A percentile compares a stretch with the other conserved stretches of the same genome.
These are phyloP conservation scores for Callorhinus ursinus DNA, from an alignment of 2,113 vertebrate genomes.

Conservation along the genomic window DNA sequence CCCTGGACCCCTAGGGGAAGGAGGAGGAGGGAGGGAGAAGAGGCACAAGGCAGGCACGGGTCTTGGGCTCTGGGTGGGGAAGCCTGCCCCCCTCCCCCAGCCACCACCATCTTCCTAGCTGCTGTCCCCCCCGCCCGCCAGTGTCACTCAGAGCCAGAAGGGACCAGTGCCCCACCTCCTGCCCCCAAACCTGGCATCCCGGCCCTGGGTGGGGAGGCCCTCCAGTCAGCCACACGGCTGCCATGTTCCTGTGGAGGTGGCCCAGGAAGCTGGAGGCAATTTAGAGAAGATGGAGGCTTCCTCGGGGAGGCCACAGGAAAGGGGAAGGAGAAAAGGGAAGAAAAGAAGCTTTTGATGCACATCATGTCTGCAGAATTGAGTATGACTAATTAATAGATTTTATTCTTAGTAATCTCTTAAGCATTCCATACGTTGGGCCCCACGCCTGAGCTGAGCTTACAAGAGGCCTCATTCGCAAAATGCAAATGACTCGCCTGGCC, in stretches of 20 bases:
- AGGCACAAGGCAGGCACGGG: slow-evolving; percentile 85
- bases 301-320: background rate
- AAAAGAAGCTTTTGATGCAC: slow-evolving; percentile 74
- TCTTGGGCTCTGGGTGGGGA: slow-evolving; percentile 86
- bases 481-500: slow-evolving; percentile 72
- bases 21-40: background rate
- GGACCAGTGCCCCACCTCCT: background rate
- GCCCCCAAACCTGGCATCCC: background rate
- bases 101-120: background rate
- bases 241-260: background rate
- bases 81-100: slow-evolving; percentile 40
- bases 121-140: background rate
- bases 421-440: slow-evolving; percentile 81
- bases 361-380: slow-evolving; percentile 77
- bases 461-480: slow-evolving; percentile 76
- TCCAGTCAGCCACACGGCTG: accelerated
- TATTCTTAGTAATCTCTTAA: slow-evolving; percentile 84
- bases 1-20: background rate
- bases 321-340: slow-evolving; percentile 55
- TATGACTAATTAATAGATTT: slow-evolving; percentile 84
- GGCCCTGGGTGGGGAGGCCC: background rate
- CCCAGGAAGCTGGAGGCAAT: background rate
- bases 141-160: background rate
- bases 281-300: slow-evolving; percentile 56
- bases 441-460: slow-evolving; percentile 72